Conservation (phyloP, 2,797 vertebrate genomes). For the Pyrocephalus nanus region DNA sequence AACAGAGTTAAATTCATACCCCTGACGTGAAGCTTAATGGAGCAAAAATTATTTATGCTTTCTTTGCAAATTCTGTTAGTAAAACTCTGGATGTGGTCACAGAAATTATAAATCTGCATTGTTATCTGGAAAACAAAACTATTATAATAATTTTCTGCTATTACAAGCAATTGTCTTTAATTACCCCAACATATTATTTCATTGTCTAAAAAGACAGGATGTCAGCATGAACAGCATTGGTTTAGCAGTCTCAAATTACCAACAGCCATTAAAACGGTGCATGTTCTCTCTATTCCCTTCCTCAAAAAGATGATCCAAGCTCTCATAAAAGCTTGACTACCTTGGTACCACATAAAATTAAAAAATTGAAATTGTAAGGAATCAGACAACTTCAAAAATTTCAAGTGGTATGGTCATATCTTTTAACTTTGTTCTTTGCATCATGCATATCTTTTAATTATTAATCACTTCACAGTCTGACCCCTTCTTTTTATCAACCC, state of each 20-base stretch:
- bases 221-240: slow-evolving; percentile 10
- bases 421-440: not conserved
- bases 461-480: not conserved
- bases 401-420: not conserved
- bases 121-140: slow-evolving; percentile 28
- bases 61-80: not conserved
- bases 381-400: not conserved
- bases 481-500: not conserved
- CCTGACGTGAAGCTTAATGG: not conserved
- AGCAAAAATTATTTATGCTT: slow-evolving; percentile 10
- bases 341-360: not conserved
- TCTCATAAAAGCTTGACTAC: not conserved
- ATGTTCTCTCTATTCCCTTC: not conserved
- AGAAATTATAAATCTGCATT: slow-evolving; percentile 7
- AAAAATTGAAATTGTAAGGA: not conserved
- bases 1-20: not conserved
- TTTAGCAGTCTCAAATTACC: slow-evolving; percentile 29
- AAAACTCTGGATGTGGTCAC: not conserved
- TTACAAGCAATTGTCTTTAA: slow-evolving; percentile 53
- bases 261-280: not conserved
- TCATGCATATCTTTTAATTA: not conserved
- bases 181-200: slow-evolving; percentile 33
- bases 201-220: slow-evolving; percentile 32
- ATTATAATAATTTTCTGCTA: slow-evolving; percentile 50
- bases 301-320: not conserved